Base-by-base conservation (phyloP, 2,797 vertebrate species). In the Rhyacichthys aspro region DNA sequence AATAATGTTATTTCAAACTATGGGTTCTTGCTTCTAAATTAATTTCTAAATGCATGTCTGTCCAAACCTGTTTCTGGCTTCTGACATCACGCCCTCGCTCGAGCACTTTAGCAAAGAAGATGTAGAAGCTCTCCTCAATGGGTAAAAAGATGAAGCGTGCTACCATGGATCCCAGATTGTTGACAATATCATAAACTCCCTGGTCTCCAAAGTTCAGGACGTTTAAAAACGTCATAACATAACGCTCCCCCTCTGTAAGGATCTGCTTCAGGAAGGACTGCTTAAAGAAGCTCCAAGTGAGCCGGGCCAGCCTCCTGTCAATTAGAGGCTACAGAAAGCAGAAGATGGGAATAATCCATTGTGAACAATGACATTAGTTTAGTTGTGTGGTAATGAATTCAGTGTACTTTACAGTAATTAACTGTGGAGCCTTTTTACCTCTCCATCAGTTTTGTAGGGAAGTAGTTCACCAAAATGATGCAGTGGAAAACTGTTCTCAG, bases 211-310 rank as follows among this genome's bases (percentile, higher is more conserved):
- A 99, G 90, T 94, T 97, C 63, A 99, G 90, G 15, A 98, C 95
- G 0, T 97, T 99, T 68, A 99, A 79, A 86, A 99, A 99, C 28
- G 98, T 99, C 98, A 99, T 99, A 84, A 99, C 92, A 0, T 99
- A 99, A 16, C 96, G 92, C 78, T 99, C 97, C 0, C 98, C 98
- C 85, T 99, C 96, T 38, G 97, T 98, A 70, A 99, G 91, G 85
- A 98, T 94, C 87, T 99, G 97, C 84, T 99, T 99, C 65, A 99
- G 86, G 86, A 98, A 98, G 47, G 96, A 98, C 52, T 99, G 98
- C 76, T 98, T 97, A 87, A 96, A 99, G 91, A 99, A 99, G 85
- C 96, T 98, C 96, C 96, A 98, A 1, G 96, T 97, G 81, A 99
- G 66, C 48, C 83, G 79, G 58, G 95, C 94, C 74, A 98, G 89